These are phyloP conservation scores for Hetaerina titia DNA, from an alignment of 2,888 invertebrate species.

Conservation along the genomic window DNA sequence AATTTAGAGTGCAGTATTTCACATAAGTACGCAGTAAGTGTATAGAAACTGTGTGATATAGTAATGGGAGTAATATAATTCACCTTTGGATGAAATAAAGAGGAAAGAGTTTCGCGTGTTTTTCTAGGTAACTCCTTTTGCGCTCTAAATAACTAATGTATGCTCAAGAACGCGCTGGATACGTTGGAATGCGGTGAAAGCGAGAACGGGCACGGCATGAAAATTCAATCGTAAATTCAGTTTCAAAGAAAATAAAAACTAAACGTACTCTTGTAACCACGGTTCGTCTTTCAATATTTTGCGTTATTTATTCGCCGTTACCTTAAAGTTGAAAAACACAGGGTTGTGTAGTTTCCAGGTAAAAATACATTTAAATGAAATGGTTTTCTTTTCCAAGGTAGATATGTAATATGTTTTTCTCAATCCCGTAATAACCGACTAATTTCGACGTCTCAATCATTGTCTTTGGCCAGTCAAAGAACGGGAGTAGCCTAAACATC, in stretches of 20 bases:
- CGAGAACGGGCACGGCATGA: neutral
- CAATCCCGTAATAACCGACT: no score
- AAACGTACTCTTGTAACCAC: no score
- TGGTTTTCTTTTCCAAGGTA: no score
- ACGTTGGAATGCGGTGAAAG: constrained; percentile 14
- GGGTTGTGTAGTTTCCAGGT: no score
- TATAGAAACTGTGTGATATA: neutral
- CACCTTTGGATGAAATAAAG: neutral
- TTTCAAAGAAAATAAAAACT: neutral
- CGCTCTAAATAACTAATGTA: constrained; percentile 27
- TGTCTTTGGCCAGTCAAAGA: neutral
- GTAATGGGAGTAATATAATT: neutral
- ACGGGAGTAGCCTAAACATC: neutral
- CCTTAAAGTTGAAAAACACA: no score
- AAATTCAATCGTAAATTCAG: neutral
- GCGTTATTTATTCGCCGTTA: no score
- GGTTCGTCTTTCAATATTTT: no score
- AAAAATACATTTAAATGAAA: no score
- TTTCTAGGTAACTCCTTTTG: neutral
- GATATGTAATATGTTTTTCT: no score
- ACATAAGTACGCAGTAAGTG: no score
- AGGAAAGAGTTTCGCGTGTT: neutral
- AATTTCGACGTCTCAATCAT: neutral
- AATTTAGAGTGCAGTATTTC: no score
- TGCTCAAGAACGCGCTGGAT: neutral